Evolutionary conservation across 2,888 invertebrate species (phyloP).

Genomic region (Hipparchia sbordonii): DNA sequence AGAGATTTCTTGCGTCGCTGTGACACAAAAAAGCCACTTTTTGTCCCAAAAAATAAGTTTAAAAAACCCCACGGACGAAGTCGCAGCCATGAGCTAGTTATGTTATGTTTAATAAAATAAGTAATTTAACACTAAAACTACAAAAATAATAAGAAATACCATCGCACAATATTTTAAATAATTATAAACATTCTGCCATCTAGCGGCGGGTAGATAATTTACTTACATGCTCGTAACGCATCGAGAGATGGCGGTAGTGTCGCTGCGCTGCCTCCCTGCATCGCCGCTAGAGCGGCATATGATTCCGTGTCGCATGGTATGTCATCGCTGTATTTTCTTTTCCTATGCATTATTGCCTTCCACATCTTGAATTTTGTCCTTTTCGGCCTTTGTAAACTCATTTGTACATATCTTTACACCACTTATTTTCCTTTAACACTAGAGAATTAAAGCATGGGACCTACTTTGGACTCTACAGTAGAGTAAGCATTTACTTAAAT

Average conservation of each 20-base stretch:
- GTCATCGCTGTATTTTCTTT: slow-evolving; percentile 74
- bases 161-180: not conserved
- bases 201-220: slow-evolving; percentile 63
- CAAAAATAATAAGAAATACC: too few species aligned
- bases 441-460: not conserved
- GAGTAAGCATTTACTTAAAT: slow-evolving; percentile 4
- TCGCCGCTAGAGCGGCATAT: slow-evolving; percentile 74
- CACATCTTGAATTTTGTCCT: slow-evolving; percentile 74
- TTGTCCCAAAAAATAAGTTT: too few species aligned
- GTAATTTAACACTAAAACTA: too few species aligned
- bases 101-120: too few species aligned
- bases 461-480: slow-evolving; percentile 11
- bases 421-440: slow-evolving; percentile 32
- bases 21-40: too few species aligned
- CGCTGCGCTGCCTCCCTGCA: slow-evolving; percentile 75
- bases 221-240: slow-evolving; percentile 79
- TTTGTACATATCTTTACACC: slow-evolving; percentile 51
- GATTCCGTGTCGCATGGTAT: slow-evolving; percentile 71
- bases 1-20: too few species aligned
- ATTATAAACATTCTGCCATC: slow-evolving; percentile 51
- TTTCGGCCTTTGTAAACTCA: slow-evolving; percentile 74
- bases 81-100: too few species aligned
- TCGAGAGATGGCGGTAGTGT: slow-evolving; percentile 80
- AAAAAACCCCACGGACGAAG: too few species aligned
- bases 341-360: slow-evolving; percentile 75